Conservation (phyloP, 2,113 vertebrate species). For the Nettapus auritus region DNA sequence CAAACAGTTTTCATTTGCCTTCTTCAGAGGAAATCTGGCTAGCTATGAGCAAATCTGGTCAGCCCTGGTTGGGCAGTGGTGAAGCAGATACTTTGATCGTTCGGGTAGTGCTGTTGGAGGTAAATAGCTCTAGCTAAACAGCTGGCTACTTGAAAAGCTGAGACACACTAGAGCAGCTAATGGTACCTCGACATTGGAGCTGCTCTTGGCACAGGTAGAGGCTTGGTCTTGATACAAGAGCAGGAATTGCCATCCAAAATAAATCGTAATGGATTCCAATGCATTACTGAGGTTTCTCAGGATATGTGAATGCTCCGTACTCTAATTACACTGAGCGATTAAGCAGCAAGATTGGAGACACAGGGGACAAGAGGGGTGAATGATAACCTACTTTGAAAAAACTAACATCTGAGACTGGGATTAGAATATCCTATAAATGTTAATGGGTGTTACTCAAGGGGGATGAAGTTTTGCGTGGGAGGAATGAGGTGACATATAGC, state of each 20-base stretch:
- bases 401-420: neutral
- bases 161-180: neutral
- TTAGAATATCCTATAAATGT: constrained; percentile 55
- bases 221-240: neutral
- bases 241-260: neutral
- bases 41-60: neutral
- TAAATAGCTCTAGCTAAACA: neutral
- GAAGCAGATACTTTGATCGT: neutral
- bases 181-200: neutral
- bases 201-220: neutral
- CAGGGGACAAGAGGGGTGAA: constrained; percentile 9
- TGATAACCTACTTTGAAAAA: constrained; percentile 50
- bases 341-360: constrained; percentile 1
- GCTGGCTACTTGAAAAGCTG: neutral
- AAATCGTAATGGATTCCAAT: neutral
- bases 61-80: neutral
- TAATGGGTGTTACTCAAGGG: constrained; percentile 39
- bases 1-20: neutral
- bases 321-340: constrained; percentile 7
- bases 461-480: constrained; percentile 9
- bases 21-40: neutral
- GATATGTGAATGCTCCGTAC: neutral
- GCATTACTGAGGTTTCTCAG: neutral
- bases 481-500: neutral
- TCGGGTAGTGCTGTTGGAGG: neutral